These are phyloP conservation scores for Hypomecis atomaria DNA, from an alignment of 2,888 invertebrate genomes.

Conservation along the genomic window DNA sequence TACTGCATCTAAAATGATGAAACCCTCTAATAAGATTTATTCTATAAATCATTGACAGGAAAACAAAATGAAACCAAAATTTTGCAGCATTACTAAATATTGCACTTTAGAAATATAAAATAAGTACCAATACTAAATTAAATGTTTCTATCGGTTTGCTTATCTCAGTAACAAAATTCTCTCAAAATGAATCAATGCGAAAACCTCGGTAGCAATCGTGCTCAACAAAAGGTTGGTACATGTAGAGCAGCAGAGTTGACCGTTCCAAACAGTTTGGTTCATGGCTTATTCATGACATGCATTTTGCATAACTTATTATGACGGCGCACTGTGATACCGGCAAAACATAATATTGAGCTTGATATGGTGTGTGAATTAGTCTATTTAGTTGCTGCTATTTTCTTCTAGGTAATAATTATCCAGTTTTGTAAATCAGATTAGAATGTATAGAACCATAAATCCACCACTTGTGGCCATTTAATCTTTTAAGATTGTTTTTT, in stretches of 20 bases:
- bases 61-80: too few relatives aligned
- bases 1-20: too few relatives aligned
- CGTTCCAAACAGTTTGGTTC: slow-evolving; percentile 44
- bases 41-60: too few relatives aligned
- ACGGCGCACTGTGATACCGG: slow-evolving; percentile 36
- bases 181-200: slow-evolving; percentile 21
- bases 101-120: too few relatives aligned
- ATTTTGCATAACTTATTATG: slow-evolving; percentile 44
- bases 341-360: slow-evolving; percentile 34
- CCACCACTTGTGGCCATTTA: too few relatives aligned
- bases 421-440: neutral
- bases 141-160: too few relatives aligned
- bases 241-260: slow-evolving; percentile 44
- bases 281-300: slow-evolving; percentile 43
- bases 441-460: too few relatives aligned
- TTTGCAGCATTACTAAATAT: too few relatives aligned
- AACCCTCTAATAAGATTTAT: too few relatives aligned
- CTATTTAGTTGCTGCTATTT: neutral
- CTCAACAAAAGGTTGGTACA: slow-evolving; percentile 35
- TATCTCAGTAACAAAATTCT: neutral
- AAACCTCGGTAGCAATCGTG: slow-evolving; percentile 27
- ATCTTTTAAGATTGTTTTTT: too few relatives aligned
- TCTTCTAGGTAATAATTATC: neutral
- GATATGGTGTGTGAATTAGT: slow-evolving; percentile 39
- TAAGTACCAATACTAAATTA: too few relatives aligned